Base-by-base conservation (phyloP, 1,140 invertebrate genomes). In the Achroia grisella region DNA sequence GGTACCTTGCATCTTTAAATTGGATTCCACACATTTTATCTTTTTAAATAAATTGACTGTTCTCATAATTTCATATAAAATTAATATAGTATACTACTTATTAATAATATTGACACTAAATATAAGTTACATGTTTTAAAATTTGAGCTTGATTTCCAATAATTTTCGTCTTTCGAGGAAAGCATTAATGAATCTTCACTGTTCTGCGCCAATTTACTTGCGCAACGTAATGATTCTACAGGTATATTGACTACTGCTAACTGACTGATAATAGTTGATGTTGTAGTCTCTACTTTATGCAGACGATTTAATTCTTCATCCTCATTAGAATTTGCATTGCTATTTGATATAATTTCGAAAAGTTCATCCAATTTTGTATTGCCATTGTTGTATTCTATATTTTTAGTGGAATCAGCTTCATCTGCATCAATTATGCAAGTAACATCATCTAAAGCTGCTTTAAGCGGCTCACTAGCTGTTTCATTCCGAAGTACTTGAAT, bases 401-500 rank as follows among this genome's bases (percentile, higher is more conserved):
- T 41, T 27, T 49, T 42, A 15, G 59, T 65, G 8, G 42, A 33
- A 10, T 6, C 44, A 8, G 48, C 48, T 6, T 56, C 57, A 4
- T 34, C 45, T 13, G 42, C 32, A 30, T 60, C 53, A 17, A 52
- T 49, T 10, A 67, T 23, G 44, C 80, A 84, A 10, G 75, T 84
- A 4, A 84, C 68, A 30, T 74, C 71, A 11, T 78, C 74, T 2
- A 84, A 53, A 4, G 80, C 80, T 36, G 60, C 51, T 51, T 52
- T 68, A 0, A 88, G 70, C 86, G 88, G 56, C 75, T 83, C 77
- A 67, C 91, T 92, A 67, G 89, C 90, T 32, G 93, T 93, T 65
- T 93, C 91, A 71, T 93, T 93, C 52, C 89, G 89, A 44, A 94
- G 72, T 28, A 87, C 86, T 79, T 91, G 90, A 63, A 94, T 90